Base-by-base conservation (phyloP, 2,797 vertebrate genomes). In the Hippocampus kuda region DNA sequence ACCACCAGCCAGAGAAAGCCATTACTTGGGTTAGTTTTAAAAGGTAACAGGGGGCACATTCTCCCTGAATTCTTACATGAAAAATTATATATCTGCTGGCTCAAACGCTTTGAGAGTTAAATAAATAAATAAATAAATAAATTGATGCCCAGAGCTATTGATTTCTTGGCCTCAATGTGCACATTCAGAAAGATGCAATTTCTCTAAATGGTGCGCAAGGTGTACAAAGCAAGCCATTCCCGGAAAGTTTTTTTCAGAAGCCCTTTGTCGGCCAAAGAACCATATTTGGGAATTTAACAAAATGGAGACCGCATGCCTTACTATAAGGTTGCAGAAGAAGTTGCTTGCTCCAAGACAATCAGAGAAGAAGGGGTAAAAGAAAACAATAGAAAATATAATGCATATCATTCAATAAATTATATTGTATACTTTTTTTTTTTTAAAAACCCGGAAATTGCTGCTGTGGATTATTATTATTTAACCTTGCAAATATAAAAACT, bases 1-100 rank as follows among this genome's bases (percentile, higher is more conserved):
- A 18, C 44, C 26, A 12, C 42, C 72, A 49, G 60, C 54, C 54
- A 49, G 57, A 78, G 74, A 77, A 76, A 42, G 63, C 41, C 68
- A 74, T 81, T 84, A 77, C 81, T 77, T 68, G 74, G 69, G 30
- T 75, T 76, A 75, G 80, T 86, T 80, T 53, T 75, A 72, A 77
- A 86, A 82, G 70, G 83, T 80, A 81, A 79, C 73, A 69, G 46
- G 75, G 76, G 75, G 76, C 48, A 53, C 16, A 53, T 66, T 66
- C 27, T 53, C 26, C 2, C 70, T 49, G 65, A 41, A 59, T 53
- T 74, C 71, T 70, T 59, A 72, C 68, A 70, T 53, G 56, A 77
- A 51, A 60, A 73, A 77, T 81, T 74, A 63, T 57, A 82, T 84
- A 81, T 77, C 74, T 78, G 79, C 77, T 76, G 71, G 65, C 68